Evolutionary conservation across 2,888 invertebrate genomes (phyloP).

Genomic region (Phasia obesa): DNA sequence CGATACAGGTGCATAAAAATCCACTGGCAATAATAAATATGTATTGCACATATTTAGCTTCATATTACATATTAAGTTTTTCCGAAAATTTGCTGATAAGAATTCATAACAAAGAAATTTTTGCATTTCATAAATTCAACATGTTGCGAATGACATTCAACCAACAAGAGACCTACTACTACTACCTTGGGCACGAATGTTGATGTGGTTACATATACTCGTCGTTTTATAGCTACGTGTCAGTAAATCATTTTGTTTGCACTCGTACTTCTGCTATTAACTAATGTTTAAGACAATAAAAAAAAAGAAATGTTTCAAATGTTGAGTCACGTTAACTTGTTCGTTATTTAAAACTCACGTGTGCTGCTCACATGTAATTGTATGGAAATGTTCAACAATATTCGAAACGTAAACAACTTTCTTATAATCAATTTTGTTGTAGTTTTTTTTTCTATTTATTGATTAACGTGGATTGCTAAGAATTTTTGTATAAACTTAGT

Average conservation of each 20-base stretch:
- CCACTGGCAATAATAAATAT: background rate
- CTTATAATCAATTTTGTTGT: background rate
- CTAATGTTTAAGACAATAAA: conserved; percentile 32
- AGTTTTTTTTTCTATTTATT: background rate
- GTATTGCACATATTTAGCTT: no score
- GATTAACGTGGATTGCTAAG: background rate
- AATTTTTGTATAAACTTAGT: background rate
- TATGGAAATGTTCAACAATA: conserved; percentile 6
- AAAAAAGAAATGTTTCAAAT: conserved; percentile 30
- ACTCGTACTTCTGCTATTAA: conserved; percentile 34
- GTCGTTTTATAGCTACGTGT: conserved; percentile 5
- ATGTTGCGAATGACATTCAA: background rate
- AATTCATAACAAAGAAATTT: background rate
- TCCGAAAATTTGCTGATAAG: background rate
- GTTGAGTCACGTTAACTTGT: conserved; percentile 71
- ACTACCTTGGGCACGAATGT: background rate
- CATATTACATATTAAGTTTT: background rate
- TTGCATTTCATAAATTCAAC: background rate
- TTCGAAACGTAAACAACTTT: conserved; percentile 1
- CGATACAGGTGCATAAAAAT: background rate
- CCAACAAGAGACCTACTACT: background rate
- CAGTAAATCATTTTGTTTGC: conserved; percentile 19
- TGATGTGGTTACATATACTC: background rate
- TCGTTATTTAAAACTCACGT: conserved; percentile 68
- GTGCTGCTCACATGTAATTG: conserved; percentile 64